A percentile compares a stretch with the other conserved stretches of the same genome.
phyloP scores from a whole-genome alignment of 2,113 vertebrate genomes.

The Pristiophorus japonicus region DNA sequence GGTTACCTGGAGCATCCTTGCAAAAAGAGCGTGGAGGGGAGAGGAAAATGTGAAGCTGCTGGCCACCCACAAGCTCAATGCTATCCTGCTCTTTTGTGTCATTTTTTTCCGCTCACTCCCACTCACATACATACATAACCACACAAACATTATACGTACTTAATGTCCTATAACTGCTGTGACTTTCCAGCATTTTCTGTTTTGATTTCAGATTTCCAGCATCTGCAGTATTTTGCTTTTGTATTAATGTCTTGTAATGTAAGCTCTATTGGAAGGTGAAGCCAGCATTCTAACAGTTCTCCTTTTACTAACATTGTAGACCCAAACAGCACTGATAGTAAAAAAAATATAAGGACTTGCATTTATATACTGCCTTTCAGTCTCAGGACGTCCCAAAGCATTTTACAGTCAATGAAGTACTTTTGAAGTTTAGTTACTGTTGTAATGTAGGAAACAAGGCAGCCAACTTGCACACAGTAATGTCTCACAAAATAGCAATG shows the following conservation, averaged over 20 bases:
- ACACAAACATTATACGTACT: background rate
- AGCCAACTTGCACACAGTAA: background rate
- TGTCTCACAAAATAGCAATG: too few species aligned
- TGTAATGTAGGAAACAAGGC: background rate
- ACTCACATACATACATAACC: background rate
- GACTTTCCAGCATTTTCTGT: too few species aligned
- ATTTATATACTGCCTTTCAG: background rate
- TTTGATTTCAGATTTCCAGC: too few species aligned
- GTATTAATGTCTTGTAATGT: background rate
- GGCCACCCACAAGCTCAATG: background rate
- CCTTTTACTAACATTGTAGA: background rate
- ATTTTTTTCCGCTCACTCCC: background rate
- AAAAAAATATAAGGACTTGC: background rate
- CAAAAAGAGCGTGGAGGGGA: background rate
- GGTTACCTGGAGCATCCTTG: background rate
- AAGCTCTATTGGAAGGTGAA: background rate
- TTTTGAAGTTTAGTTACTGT: background rate
- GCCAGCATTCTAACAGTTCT: background rate
- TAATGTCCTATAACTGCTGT: background rate
- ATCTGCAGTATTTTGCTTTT: too few species aligned
- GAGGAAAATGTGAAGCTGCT: background rate
- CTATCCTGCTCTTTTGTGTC: background rate
- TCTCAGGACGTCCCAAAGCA: background rate
- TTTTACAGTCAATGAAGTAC: background rate
- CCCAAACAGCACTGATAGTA: background rate